Base-by-base conservation (phyloP, 92 coral and sea anemone species). In the Porites divaricata region DNA sequence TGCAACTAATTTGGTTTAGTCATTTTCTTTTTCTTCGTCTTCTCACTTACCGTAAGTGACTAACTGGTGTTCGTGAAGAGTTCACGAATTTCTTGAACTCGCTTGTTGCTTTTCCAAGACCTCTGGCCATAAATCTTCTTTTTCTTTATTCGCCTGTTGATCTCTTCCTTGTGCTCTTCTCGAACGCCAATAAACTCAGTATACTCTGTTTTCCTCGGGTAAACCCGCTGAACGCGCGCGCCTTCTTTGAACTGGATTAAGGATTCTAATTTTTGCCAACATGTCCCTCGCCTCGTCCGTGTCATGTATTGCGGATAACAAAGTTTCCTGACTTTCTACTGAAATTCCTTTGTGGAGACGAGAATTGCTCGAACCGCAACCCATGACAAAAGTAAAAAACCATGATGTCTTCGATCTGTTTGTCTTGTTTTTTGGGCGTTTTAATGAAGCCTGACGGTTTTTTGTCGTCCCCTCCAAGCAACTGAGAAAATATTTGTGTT, bases 101-200 rank as follows among this genome's bases (percentile, higher is more conserved):
- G 35, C 13, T 9, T 16, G 6, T 2, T 12, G 52, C 48, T 12
- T 20, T 19, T 2, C 56, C n/a, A 10, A 4, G 35, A 1, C 41
- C 2, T 19, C 14, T 45, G 48, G 5, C 9, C 8, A 17, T 23
- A 21, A 54, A 52, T 54, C 49, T 2, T 6, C 65, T 57, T 22
- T 25, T 75, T 23, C 81, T 52, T 4, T 6, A 2, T 0, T 54
- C 12, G 12, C 45, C 45, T 6, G 16, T 2, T 7, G 59, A 11
- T 2, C 59, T 54, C 17, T 54, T 54, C 13, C 16, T 16, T 1
- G 28, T 35, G 10, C 76, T 20, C 81, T 17, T 2, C 41, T 58
- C 21, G 69, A 57, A 9, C 81, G 70, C 81, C 81, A 62, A 52
- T 76, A 76, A 11, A 76, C 69, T 70, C 70, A 76, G 21, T 28